Percentiles rank a stretch among this genome's conserved stretches.
Conservation (phyloP, 2,888 invertebrate species). For the Artemia sinica region DNA sequence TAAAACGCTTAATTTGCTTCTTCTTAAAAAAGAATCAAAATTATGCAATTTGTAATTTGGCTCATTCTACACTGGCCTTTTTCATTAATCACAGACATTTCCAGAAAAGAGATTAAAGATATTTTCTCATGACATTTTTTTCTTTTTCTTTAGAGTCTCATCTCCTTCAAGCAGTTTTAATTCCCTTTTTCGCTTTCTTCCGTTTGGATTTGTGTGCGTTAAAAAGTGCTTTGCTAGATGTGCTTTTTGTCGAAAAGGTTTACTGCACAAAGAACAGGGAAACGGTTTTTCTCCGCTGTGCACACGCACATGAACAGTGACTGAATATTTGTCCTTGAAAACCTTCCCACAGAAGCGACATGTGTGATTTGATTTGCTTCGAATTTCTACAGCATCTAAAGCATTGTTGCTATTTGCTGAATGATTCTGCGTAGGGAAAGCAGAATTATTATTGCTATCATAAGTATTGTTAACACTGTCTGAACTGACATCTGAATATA, state of each 20-base stretch:
- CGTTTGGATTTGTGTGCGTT: constrained; percentile 42
- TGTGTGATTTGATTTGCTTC: constrained; percentile 43
- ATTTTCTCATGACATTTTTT: neutral
- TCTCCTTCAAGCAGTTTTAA: neutral
- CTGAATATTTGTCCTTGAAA: constrained; percentile 88
- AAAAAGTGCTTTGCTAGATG: constrained; percentile 83
- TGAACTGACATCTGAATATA: constrained; percentile 4
- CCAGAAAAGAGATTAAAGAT: neutral
- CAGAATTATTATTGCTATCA: neutral
- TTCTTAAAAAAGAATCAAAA: no score
- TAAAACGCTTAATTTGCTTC: no score
- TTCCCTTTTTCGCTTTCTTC: neutral
- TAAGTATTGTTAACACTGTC: neutral
- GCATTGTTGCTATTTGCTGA: neutral
- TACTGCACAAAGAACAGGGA: constrained; percentile 78
- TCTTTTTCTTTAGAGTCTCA: neutral
- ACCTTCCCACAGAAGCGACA: constrained; percentile 84
- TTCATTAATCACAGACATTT: no score
- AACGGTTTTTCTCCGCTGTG: constrained; percentile 98
- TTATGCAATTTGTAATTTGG: no score
- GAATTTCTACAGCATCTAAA: neutral
- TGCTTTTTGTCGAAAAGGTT: constrained; percentile 77
- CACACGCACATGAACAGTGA: constrained; percentile 91
- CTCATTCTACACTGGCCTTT: no score
- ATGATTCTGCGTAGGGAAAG: neutral